Evolutionary conservation across 2,888 invertebrate genomes (phyloP), one percentile per base, ranked within the genome.

Genomic region (Operophtera brumata): DNA sequence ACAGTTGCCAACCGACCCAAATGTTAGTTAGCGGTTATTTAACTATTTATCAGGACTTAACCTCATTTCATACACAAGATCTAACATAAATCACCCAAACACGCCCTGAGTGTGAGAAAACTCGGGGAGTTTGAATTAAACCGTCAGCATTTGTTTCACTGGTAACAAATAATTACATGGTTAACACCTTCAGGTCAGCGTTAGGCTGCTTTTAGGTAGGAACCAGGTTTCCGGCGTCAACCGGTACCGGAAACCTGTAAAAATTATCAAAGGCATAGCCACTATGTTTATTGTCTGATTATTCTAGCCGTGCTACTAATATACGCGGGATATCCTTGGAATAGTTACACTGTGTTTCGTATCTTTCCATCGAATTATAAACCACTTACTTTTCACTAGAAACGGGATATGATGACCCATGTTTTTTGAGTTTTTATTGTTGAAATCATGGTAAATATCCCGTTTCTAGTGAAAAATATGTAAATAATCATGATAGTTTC

Each of bases 151-250:
- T 37, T 51, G 39, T 45, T 44, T 13, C 41, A 39, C 13, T 13
- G 26, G 52, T 47, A 42, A 48, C 48, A 48, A 48, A 48, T 54
- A 45, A 54, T 48, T 12, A 54, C 48, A 39, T n/a, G 43, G 25
- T 44, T 10, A 12, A 39, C 30, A 32, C 12, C 9, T n/a, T 20
- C n/a, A 11, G 34, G n/a, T 34, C 11, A 10, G 34, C n/a, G 2
- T 25, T 36, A 45, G 13, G 45, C 11, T 13, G 12, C 3, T 10
- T 10, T 37, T n/a, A 37, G 12, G 14, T 28, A 28, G 37, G 37
- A 46, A 46, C 8, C 37, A 36, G 36, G 35, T 34, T 44, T 4
- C 13, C 28, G 7, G 13, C 5, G 13, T 13, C 36, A 7, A 34
- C 11, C 1, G 11, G 36, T 10, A 11, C 11, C n/a, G n/a, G n/a